Evolutionary conservation across 2,888 invertebrate species (phyloP).

Genomic region (Drosophila neonasuta): DNA sequence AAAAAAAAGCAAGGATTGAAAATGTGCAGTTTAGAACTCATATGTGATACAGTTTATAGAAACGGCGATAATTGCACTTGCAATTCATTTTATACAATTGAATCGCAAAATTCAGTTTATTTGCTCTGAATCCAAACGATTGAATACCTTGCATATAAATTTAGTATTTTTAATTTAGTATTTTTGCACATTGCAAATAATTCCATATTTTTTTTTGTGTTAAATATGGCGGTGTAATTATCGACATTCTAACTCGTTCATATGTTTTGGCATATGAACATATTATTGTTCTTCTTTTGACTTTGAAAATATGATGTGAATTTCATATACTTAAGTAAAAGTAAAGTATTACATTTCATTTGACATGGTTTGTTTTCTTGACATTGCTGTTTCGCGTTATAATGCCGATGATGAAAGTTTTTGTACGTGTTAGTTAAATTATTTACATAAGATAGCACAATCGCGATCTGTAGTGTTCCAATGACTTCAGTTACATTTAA

Average conservation of each 20-base stretch:
- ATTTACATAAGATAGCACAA: background rate
- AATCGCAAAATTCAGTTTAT: no score
- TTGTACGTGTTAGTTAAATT: background rate
- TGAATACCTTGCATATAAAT: no score
- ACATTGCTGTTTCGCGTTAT: no score
- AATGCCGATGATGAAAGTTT: background rate
- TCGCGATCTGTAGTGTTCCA: background rate
- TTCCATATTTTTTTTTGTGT: no score
- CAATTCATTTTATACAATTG: no score
- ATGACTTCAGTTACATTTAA: background rate
- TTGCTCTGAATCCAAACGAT: no score
- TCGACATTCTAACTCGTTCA: no score
- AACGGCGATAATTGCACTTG: no score
- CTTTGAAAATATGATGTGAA: background rate
- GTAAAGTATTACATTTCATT: background rate
- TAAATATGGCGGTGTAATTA: no score
- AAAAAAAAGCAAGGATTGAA: background rate
- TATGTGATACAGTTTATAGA: background rate
- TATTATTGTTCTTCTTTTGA: background rate
- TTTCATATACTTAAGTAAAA: background rate
- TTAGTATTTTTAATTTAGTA: no score
- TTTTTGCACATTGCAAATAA: no score
- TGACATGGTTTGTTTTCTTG: background rate
- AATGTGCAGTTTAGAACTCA: background rate
- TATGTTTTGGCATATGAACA: background rate